phyloP scores from a whole-genome alignment of 2,113 vertebrate genomes.

The Caranx ignobilis region DNA sequence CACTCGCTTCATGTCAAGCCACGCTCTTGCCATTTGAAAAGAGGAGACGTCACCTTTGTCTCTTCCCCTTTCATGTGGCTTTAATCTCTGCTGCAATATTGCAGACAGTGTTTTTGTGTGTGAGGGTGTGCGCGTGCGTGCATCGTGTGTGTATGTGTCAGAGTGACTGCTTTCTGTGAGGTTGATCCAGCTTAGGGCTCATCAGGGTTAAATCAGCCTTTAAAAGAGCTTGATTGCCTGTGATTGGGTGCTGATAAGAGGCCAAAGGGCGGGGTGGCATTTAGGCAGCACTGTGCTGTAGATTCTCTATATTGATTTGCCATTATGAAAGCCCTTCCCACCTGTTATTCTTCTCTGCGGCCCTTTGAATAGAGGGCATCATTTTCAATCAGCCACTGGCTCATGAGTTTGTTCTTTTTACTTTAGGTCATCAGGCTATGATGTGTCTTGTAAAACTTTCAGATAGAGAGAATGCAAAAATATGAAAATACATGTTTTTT shows the following conservation, averaged over 20 bases:
- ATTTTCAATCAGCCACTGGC: constrained; percentile 55
- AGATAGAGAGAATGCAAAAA: neutral
- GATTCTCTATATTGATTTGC: constrained; percentile 79
- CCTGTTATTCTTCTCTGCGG: constrained; percentile 68
- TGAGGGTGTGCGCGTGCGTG: constrained; percentile 16
- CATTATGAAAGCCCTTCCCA: constrained; percentile 77
- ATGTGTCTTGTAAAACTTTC: neutral
- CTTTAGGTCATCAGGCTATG: neutral
- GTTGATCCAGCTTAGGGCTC: constrained; percentile 75
- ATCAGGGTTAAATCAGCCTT: constrained; percentile 83
- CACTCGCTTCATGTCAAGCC: constrained; percentile 83
- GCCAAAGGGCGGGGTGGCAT: constrained; percentile 81
- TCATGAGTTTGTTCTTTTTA: constrained; percentile 38
- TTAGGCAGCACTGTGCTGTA: constrained; percentile 80
- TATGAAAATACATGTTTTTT: neutral
- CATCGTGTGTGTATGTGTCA: constrained; percentile 22
- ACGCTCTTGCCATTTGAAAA: constrained; percentile 84
- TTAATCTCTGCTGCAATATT: constrained; percentile 85
- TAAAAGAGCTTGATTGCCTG: constrained; percentile 81
- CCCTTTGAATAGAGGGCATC: constrained; percentile 62
- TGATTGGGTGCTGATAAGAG: constrained; percentile 83
- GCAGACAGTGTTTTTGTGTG: constrained; percentile 64
- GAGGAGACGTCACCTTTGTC: constrained; percentile 85
- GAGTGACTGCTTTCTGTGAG: constrained; percentile 60
- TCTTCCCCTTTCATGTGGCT: constrained; percentile 82